phyloP scores from a whole-genome alignment of 2,797 vertebrate genomes.

The Carapus acus region DNA sequence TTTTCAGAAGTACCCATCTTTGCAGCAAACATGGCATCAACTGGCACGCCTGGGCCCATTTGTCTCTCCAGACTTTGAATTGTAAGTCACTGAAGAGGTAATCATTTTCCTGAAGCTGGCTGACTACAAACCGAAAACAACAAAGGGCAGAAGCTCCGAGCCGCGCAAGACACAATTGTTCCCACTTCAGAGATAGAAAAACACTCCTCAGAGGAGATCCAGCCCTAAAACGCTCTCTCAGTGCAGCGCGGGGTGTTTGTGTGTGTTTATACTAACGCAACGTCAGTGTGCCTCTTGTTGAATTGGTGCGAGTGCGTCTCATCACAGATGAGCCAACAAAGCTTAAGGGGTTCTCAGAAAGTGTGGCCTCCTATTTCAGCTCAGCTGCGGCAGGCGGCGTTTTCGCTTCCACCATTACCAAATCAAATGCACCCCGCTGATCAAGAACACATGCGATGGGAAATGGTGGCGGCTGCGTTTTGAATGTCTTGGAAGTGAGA shows the following conservation, averaged over 20 bases:
- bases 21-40: not conserved
- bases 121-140: constrained; percentile 2
- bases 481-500: constrained; percentile 17
- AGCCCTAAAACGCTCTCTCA: not conserved
- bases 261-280: not conserved
- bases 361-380: constrained; percentile 42
- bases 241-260: not conserved
- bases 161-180: constrained; percentile 1
- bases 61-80: constrained; percentile 2
- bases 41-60: too few species aligned
- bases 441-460: constrained; percentile 39
- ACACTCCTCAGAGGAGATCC: constrained; percentile 1
- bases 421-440: constrained; percentile 43
- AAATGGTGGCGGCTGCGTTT: constrained; percentile 35
- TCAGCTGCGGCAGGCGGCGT: constrained; percentile 33
- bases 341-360: constrained; percentile 35
- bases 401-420: constrained; percentile 57
- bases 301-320: constrained; percentile 29
- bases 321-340: constrained; percentile 29
- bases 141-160: not conserved
- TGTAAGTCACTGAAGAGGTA: constrained; percentile 2
- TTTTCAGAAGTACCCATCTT: constrained; percentile 9
- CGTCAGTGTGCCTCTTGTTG: not conserved
- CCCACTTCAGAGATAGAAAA: constrained; percentile 1
- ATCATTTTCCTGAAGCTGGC: constrained; percentile 6